Conservation (phyloP, 2,113 vertebrate species). For the Platichthys stellatus region DNA sequence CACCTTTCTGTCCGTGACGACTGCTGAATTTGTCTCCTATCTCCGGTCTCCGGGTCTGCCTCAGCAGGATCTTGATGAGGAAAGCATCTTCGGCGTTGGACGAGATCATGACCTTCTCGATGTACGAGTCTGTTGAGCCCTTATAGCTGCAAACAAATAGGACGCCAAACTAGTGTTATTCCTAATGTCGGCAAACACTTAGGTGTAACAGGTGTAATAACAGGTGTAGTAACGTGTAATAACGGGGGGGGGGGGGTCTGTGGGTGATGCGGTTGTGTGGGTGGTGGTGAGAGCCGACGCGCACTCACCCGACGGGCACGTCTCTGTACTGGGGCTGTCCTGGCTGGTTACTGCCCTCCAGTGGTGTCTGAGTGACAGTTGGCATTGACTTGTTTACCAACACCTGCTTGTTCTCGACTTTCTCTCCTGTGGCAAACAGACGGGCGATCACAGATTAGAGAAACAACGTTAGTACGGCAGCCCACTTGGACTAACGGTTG, state of each 20-base stretch:
- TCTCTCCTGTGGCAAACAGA: slow-evolving; percentile 86
- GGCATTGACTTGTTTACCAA: slow-evolving; percentile 99
- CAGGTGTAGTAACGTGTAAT: no score
- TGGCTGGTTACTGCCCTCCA: slow-evolving; percentile 92
- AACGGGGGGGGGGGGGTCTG: neutral
- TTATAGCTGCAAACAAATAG: slow-evolving; percentile 87
- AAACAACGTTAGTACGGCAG: neutral
- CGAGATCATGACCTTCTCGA: slow-evolving; percentile 99
- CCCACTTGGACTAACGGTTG: neutral
- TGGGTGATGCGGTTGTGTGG: neutral
- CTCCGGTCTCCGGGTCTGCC: slow-evolving; percentile 96
- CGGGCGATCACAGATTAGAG: slow-evolving; percentile 2
- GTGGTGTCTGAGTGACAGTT: slow-evolving; percentile 94
- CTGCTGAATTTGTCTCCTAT: slow-evolving; percentile 99
- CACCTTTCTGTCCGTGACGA: slow-evolving; percentile 98
- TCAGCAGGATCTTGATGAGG: slow-evolving; percentile 98
- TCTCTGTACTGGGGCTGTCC: slow-evolving; percentile 97
- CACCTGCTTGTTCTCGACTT: slow-evolving; percentile 97
- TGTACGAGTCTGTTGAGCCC: slow-evolving; percentile 96
- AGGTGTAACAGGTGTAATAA: no score
- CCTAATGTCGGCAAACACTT: no score
- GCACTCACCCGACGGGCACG: slow-evolving; percentile 92
- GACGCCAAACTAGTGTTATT: neutral
- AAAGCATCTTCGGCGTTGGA: slow-evolving; percentile 98
- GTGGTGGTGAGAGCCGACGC: neutral